phyloP scores from a whole-genome alignment of 1,140 invertebrate species.

The Drosophila ficusphila region DNA sequence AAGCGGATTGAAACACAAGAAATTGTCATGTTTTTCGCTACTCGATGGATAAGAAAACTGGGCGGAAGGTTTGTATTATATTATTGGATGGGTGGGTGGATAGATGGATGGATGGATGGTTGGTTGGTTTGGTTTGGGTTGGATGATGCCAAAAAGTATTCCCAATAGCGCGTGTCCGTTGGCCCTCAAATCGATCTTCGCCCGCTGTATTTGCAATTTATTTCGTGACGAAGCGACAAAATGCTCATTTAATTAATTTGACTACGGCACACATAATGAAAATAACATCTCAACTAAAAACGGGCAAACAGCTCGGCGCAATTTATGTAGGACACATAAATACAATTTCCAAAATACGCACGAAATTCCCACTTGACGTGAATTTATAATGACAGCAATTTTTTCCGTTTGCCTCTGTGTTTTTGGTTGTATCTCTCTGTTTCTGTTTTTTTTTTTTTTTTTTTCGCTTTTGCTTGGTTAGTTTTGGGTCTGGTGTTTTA shows the following conservation, averaged over 20 bases:
- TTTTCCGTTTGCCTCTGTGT: conserved; percentile 6
- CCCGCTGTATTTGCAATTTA: background rate
- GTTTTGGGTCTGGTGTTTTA: background rate
- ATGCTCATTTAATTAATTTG: conserved; percentile 22
- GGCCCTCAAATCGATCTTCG: background rate
- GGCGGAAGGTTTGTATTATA: no score
- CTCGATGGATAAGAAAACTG: background rate
- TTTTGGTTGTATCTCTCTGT: background rate
- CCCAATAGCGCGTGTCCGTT: background rate
- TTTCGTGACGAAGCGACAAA: background rate
- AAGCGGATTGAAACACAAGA: conserved; percentile 45
- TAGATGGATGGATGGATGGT: background rate
- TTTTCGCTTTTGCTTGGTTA: background rate
- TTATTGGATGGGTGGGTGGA: background rate
- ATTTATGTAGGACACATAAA: conserved; percentile 54
- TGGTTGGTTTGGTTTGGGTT: no score
- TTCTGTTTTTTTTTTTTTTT: background rate
- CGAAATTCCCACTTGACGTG: conserved; percentile 47
- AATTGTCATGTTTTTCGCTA: conserved; percentile 40
- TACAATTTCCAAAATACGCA: conserved; percentile 60
- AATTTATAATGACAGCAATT: conserved; percentile 35
- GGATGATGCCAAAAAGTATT: conserved; percentile 7
- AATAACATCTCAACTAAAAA: conserved; percentile 5
- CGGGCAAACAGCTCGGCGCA: background rate
- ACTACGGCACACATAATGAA: background rate